These are phyloP conservation scores for Psittacula cyanocephala DNA, from an alignment of 2,113 vertebrate species.

Conservation along the genomic window DNA sequence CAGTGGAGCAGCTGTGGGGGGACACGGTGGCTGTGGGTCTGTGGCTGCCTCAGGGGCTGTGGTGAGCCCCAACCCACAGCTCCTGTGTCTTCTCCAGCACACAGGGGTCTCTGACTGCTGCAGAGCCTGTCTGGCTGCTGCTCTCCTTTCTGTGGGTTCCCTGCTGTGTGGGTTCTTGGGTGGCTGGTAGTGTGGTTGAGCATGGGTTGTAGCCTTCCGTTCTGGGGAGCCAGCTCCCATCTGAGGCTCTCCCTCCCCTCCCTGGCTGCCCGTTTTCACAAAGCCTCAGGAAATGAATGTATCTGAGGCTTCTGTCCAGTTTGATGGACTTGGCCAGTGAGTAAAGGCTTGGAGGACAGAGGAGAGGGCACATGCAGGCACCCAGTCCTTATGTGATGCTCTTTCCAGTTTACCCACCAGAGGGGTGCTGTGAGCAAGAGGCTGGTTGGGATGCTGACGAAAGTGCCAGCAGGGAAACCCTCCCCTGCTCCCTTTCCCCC, in stretches of 20 bases:
- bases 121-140: background rate
- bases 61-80: background rate
- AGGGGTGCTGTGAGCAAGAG: background rate
- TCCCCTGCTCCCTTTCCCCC: background rate
- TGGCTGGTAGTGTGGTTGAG: background rate
- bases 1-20: slow-evolving; percentile 81
- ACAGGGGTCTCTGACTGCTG: background rate
- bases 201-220: rapidly evolving
- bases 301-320: background rate
- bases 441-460: background rate
- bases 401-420: background rate
- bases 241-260: background rate
- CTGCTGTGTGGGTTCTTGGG: background rate
- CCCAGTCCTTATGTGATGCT: background rate
- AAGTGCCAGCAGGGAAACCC: background rate
- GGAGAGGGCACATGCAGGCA: too few relatives aligned
- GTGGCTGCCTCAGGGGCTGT: background rate
- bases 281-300: background rate
- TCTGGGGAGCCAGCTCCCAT: background rate
- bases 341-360: background rate
- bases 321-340: background rate
- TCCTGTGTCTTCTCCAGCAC: background rate
- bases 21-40: background rate
- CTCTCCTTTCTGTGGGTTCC: background rate
- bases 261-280: background rate